Base-by-base conservation (phyloP, 2,113 vertebrate genomes). In the Propithecus coquereli region DNA sequence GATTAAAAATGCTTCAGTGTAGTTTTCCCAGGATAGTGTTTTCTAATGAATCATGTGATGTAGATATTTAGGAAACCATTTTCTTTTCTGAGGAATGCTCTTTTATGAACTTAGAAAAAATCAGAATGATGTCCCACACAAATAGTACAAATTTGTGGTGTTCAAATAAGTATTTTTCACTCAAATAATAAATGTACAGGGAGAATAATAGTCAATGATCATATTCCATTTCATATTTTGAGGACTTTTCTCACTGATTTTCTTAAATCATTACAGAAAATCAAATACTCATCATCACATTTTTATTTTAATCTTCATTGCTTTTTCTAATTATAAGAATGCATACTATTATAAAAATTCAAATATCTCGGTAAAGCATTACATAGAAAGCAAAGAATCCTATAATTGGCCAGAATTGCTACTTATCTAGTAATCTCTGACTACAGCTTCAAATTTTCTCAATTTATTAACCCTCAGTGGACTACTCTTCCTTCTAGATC, bases 41-140 rank as follows among this genome's bases (percentile, higher is more conserved):
- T 97, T 92, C 91, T 91, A 91, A 87, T 91, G 91, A 95, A 90
- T 95, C 77, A 57, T 37, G 74, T 87, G 47, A 88, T 32, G 16
- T 77, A 74, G 85, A 88, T 76, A 45, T 65, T 95, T 93, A 94
- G 76, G 57, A 91, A 95, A 86, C 22, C 40, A 61, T 82, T 91
- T 97, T 95, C 45, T 27, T 30, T 83, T 61, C 57, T 20, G 45
- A 96, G n/a, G 40, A 95, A 86, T 63, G 34, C 12, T 93, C 47
- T 45, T 93, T 66, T 73, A 77, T 61, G 66, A 86, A 54, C 30
- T 61, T 34, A 22, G 30, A 59, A 88, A 93, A 86, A 95, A 70
- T 91, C 45, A 89, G 47, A 94, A 74, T 83, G 50, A 65, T 74
- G 20, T 2, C 22, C 57, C 30, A 86, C 45, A 93, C 73, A 94